Conservation (phyloP, 2,113 vertebrate species). For the Amphilophus citrinellus region DNA sequence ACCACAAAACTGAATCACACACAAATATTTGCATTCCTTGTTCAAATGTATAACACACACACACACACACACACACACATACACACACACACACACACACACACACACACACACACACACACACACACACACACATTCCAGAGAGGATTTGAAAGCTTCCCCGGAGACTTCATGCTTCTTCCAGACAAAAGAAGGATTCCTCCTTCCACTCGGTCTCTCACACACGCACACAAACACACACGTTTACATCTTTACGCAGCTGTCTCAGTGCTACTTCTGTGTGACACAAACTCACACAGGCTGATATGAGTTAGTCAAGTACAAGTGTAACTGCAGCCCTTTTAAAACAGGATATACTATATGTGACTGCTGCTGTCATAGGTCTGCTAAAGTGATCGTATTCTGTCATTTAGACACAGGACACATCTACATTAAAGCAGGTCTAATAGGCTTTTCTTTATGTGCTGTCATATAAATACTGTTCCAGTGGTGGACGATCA, state of each 20-base stretch:
- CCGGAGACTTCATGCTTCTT: constrained; percentile 75
- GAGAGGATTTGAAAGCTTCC: constrained; percentile 77
- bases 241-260: background rate
- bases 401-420: background rate
- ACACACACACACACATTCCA: constrained; percentile 73
- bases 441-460: too few relatives aligned
- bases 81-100: constrained; percentile 76
- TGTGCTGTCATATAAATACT: too few relatives aligned
- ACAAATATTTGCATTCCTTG: constrained; percentile 74
- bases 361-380: background rate
- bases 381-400: background rate
- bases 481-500: too few relatives aligned
- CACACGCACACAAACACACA: background rate
- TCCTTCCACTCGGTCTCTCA: constrained; percentile 44
- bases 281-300: background rate
- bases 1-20: constrained; percentile 31
- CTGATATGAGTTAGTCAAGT: background rate
- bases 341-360: background rate
- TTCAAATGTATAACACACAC: constrained; percentile 51
- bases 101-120: constrained; percentile 75
- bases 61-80: constrained; percentile 59
- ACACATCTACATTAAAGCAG: too few relatives aligned
- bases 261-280: constrained; percentile 5
- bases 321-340: background rate
- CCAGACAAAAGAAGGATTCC: constrained; percentile 72